Percentiles rank a stretch among this genome's conserved stretches.
Evolutionary conservation across 2,113 vertebrate species (phyloP).

Genomic region (Platanista minor): DNA sequence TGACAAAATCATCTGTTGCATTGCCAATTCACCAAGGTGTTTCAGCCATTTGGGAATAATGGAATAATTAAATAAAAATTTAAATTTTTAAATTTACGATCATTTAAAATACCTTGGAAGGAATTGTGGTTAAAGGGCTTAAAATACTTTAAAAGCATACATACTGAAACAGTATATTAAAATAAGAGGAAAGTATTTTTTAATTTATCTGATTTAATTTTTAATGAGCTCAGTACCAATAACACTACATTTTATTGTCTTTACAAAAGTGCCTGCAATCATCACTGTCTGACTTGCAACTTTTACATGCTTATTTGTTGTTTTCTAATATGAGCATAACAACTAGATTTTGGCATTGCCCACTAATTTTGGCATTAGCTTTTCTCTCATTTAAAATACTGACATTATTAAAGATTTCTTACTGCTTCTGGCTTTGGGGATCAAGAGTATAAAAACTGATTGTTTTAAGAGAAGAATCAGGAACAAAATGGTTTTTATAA

Average conservation of each 20-base stretch:
- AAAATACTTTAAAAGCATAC: background rate
- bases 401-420: background rate
- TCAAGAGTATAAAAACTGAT: background rate
- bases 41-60: conserved; percentile 58
- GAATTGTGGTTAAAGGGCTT: background rate
- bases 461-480: background rate
- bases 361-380: background rate
- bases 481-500: background rate
- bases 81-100: conserved; percentile 72
- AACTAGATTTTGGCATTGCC: background rate
- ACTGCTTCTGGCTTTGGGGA: background rate
- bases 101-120: conserved; percentile 24
- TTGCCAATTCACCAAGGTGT: conserved; percentile 43
- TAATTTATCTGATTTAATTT: background rate
- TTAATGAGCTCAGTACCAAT: background rate
- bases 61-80: too few relatives aligned
- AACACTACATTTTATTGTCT: background rate
- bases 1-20: conserved; percentile 64
- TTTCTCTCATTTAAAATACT: background rate
- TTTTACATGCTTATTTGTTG: background rate
- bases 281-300: background rate
- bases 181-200: background rate
- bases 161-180: background rate
- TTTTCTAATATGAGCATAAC: background rate
- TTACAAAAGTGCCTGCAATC: background rate